Base-by-base conservation (phyloP, 2,113 vertebrate genomes). In the Cisticola juncidis region DNA sequence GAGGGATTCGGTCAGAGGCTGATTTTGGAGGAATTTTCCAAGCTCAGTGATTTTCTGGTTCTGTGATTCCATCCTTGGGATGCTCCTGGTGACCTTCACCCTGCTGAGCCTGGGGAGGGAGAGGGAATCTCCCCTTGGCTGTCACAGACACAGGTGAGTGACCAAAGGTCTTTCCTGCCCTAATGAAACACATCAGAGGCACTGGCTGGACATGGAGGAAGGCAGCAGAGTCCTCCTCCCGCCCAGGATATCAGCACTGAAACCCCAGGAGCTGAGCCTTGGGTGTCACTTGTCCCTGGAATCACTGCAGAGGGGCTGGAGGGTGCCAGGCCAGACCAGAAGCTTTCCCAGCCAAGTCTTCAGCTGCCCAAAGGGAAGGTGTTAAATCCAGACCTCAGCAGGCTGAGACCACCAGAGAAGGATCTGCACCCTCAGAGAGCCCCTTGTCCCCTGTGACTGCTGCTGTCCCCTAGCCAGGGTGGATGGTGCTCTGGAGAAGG, bases 251-350 rank as follows among this genome's bases (percentile, higher is more conserved):
- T 33, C 64, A 68, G 40, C 47, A n/a, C 33, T 26, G 51, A 35
- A 45, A 51, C 31, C 17, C 36, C n/a, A 6, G 0, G 0, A 42
- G 14, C 0, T 19, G 81, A 94, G 35, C 19, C 22, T n/a, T 14
- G 70, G 22, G 14, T n/a, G 25, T 19, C 22, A 4, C 70, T 48
- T 18, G n/a, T 40, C 25, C 38, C 57, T 48, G 1, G 0, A 61
- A 31, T 11, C 38, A 8, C 4, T 2, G 45, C 1, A 47, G 9
- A 0, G 2, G 9, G 12, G 9, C 1, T 2, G 1, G 29, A 70
- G 50, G 53, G 19, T 26, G 29, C 35, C 14, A n/a, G 19, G 1
- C 25, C 48, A 31, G 44, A 12, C 8, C 64, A 77, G 70, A 2
- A 22, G 44, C 62, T 87, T 20, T 17, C 45, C 38, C 44, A 60